phyloP scores from a whole-genome alignment of 2,113 vertebrate species.

The Phainopepla nitens region DNA sequence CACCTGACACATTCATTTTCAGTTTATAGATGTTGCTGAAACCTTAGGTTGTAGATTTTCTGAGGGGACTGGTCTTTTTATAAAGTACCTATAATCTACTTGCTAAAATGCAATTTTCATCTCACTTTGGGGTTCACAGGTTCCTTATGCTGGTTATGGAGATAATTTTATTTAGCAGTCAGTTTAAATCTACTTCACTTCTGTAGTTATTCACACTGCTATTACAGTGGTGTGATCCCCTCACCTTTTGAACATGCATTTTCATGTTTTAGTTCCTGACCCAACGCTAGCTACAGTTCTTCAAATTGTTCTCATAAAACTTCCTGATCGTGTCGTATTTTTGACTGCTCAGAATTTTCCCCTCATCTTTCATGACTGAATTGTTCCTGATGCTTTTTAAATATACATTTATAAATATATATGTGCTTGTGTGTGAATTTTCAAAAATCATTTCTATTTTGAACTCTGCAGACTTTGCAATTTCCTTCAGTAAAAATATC shows the following conservation, averaged over 20 bases:
- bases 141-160: neutral
- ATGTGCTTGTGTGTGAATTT: neutral
- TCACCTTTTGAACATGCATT: neutral
- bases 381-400: neutral
- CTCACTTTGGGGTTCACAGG: neutral
- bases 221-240: neutral
- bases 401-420: conserved; percentile 9
- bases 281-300: neutral
- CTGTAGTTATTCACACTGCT: neutral
- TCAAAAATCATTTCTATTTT: conserved; percentile 12
- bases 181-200: neutral
- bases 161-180: neutral
- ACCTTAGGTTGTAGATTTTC: neutral
- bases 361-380: neutral
- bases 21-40: neutral
- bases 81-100: neutral
- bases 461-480: neutral
- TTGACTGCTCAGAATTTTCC: neutral
- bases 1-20: neutral
- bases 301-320: neutral
- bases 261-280: neutral
- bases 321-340: neutral
- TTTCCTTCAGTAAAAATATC: conserved; percentile 9
- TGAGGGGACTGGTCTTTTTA: neutral
- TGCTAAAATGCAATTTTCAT: neutral